Base-by-base conservation (phyloP, 30 jellyfish, hydroid and myxozoan species). In the Chrysaora quinquecirrha region DNA sequence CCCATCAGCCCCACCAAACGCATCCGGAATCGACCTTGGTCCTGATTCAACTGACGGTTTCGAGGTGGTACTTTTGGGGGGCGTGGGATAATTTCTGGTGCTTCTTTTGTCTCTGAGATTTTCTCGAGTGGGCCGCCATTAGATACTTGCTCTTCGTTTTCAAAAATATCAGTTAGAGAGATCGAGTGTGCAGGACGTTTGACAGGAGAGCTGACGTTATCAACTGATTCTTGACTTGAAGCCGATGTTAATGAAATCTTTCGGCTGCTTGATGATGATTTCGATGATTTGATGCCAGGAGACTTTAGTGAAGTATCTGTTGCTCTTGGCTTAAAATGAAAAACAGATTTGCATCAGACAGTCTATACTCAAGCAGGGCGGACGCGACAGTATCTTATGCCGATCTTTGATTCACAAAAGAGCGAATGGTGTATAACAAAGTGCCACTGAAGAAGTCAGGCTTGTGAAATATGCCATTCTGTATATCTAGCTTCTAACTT, bases 271-370 rank as follows among this genome's bases (percentile, higher is more conserved):
- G 96, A 29, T 27, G 82, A 48, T 12, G 82, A 27, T 35, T 76
- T 78, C 24, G 96, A 87, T 0, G 98, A 78, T 78, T 94, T 94
- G 16, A 94, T 94, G n/a, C 99, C 99, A 49, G 99, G 99, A n/a
- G 99, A 94, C 65, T 94, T 94, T 34, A 94, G 66, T 30, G 96
- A 75, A n/a, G 67, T 47, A 4, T 94, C 99, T 21, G 87, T 76
- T 32, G 80, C 83, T 35, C 97, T 66, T 32, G 90, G 88, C 99
- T 94, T 71, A 33, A 32, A 38, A 3, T 1, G 30, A 70, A 80
- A 48, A 35, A 10, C 22, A 35, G 1, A 1, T 1, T 31, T 67
- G 4, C 32, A 23, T 0, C 73, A 46, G 30, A 43, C n/a, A n/a
- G n/a, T n/a, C n/a, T n/a, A n/a, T n/a, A n/a, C n/a, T n/a, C n/a